phyloP scores from a whole-genome alignment of 2,113 vertebrate species.

The Ascaphus truei region DNA sequence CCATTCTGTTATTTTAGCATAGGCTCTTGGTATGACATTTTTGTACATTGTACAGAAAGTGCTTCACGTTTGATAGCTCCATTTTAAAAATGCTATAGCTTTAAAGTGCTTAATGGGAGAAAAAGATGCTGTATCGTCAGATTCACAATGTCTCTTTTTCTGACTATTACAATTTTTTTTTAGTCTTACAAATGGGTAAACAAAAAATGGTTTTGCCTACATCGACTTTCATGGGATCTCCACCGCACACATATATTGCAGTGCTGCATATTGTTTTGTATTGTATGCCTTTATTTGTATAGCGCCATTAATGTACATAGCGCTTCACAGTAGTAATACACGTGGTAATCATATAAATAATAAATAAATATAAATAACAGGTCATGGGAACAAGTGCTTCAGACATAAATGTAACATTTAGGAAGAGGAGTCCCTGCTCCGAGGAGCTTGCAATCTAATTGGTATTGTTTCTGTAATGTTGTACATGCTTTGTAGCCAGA shows the following conservation, averaged over 20 bases:
- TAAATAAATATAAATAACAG: no score
- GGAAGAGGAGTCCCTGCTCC: no score
- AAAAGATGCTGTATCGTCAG: neutral
- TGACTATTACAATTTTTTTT: neutral
- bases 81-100: neutral
- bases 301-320: no score
- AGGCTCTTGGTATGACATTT: neutral
- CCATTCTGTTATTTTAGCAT: constrained; percentile 8
- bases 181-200: neutral
- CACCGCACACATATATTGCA: neutral
- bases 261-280: neutral
- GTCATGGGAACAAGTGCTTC: no score
- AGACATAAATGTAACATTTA: no score
- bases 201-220: neutral
- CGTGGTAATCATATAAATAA: no score
- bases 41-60: neutral
- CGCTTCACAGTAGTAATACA: no score
- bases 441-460: no score
- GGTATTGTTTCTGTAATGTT: no score
- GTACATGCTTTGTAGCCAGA: no score
- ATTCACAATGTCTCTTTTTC: neutral
- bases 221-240: neutral
- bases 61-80: neutral
- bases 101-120: neutral
- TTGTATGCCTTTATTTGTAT: no score